phyloP scores from a whole-genome alignment of 1,140 invertebrate genomes.

The Aplysia californica region DNA sequence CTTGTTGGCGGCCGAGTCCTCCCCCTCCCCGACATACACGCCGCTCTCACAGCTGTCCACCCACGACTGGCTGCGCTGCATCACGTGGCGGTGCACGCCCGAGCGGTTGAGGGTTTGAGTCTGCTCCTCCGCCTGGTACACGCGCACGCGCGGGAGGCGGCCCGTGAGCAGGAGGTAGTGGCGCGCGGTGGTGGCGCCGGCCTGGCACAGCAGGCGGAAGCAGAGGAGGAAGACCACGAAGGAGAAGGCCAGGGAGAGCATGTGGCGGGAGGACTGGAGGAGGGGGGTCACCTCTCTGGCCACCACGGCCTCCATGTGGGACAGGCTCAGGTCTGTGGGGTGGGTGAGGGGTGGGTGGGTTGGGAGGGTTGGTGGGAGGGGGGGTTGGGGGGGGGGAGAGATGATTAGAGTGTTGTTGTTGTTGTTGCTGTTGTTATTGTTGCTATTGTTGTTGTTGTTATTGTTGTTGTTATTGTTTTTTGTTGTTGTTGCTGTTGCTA shows the following conservation, averaged over 20 bases:
- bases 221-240: not conserved
- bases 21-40: slow-evolving; percentile 47
- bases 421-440: not conserved
- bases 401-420: not conserved
- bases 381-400: not conserved
- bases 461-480: not conserved
- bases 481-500: not conserved
- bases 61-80: slow-evolving; percentile 50
- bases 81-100: slow-evolving; percentile 26
- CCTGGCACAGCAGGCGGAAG: slow-evolving; percentile 15
- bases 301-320: slow-evolving; percentile 32
- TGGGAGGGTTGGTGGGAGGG: not conserved
- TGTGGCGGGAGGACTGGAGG: slow-evolving; percentile 29
- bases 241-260: not conserved
- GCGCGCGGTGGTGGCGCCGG: slow-evolving; percentile 35
- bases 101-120: slow-evolving; percentile 37
- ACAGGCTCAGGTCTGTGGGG: slow-evolving; percentile 35
- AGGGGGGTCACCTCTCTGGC: slow-evolving; percentile 38
- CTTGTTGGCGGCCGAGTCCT: slow-evolving; percentile 11
- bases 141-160: slow-evolving; percentile 37
- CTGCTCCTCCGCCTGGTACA: slow-evolving; percentile 48
- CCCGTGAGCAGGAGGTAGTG: slow-evolving; percentile 44
- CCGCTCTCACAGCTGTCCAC: slow-evolving; percentile 57
- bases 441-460: not conserved
- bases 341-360: not conserved